Base-by-base conservation (phyloP, 2,888 invertebrate species). In the Chaitophorus viminalis region DNA sequence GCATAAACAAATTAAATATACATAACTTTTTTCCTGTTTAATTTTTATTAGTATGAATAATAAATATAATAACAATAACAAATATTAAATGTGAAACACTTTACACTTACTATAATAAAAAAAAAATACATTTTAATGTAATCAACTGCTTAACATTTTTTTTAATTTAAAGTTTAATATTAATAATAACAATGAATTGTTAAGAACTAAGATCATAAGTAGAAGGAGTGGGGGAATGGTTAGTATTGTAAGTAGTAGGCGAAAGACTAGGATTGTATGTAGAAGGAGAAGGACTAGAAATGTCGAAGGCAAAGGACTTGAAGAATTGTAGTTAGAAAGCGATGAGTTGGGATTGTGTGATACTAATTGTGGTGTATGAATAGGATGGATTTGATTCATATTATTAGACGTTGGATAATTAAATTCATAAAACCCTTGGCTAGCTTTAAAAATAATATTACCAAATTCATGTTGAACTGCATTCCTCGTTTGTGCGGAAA, bases 181-280 rank as follows among this genome's bases (percentile, higher is more conserved):
- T n/a, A n/a, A n/a, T n/a, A n/a, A n/a, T n/a, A n/a, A n/a, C n/a
- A n/a, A n/a, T n/a, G n/a, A n/a, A n/a, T n/a, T n/a, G n/a, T n/a
- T n/a, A n/a, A n/a, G n/a, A 74, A 74, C 11, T 74, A 39, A 74
- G 74, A 74, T 74, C 74, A 39, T 74, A 74, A 25, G 39, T 36
- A 74, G 21, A 39, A 39, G 9, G 74, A 39, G n/a, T 75, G 39
- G 39, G 39, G 39, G 39, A 75, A 75, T 21, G n/a, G 39, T 39
- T 75, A 39, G n/a, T 39, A 39, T 75, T 39, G n/a, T 75, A 75
- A 39, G 36, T 39, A 75, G 74, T 3, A 75, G 39, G 14, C 74
- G 39, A 11, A 74, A 36, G 74, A 25, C 74, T 36, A 4, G 25
- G 36, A 74, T 74, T 11, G 25, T 74, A n/a, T 39, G 74, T 74